These are phyloP conservation scores for Plotosus lineatus DNA, from an alignment of 2,113 vertebrate species.

Conservation along the genomic window DNA sequence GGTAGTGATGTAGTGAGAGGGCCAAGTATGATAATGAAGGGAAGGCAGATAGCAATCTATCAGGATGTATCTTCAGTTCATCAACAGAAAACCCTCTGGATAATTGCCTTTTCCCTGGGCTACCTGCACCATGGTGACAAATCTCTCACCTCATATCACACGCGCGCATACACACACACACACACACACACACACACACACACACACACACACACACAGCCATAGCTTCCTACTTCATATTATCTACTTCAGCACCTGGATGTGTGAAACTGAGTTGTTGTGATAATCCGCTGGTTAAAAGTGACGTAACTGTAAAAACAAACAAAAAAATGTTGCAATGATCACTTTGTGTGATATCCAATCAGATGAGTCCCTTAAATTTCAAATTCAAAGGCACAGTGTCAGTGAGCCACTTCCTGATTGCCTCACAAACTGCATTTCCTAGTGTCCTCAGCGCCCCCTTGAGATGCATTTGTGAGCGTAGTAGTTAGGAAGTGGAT, in stretches of 20 bases:
- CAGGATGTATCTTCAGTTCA: slow-evolving; percentile 42
- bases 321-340: not conserved
- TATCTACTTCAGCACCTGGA: not conserved
- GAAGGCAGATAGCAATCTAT: slow-evolving; percentile 49
- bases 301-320: not conserved
- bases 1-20: slow-evolving; percentile 20
- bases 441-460: too few relatives aligned
- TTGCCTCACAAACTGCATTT: too few relatives aligned
- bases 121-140: slow-evolving; percentile 26
- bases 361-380: not conserved
- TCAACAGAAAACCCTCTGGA: slow-evolving; percentile 44
- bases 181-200: not conserved
- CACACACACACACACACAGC: slow-evolving; percentile 14
- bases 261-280: not conserved
- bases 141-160: slow-evolving; percentile 23
- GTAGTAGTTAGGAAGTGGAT: too few relatives aligned
- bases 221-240: not conserved
- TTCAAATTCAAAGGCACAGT: not conserved
- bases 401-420: too few relatives aligned
- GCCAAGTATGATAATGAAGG: slow-evolving; percentile 39
- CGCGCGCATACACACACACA: slow-evolving; percentile 3
- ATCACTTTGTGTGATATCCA: not conserved
- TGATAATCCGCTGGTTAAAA: not conserved
- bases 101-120: slow-evolving; percentile 51
- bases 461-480: too few relatives aligned